Conservation (phyloP, 2,888 invertebrate species). For the Zelleria hepariella region DNA sequence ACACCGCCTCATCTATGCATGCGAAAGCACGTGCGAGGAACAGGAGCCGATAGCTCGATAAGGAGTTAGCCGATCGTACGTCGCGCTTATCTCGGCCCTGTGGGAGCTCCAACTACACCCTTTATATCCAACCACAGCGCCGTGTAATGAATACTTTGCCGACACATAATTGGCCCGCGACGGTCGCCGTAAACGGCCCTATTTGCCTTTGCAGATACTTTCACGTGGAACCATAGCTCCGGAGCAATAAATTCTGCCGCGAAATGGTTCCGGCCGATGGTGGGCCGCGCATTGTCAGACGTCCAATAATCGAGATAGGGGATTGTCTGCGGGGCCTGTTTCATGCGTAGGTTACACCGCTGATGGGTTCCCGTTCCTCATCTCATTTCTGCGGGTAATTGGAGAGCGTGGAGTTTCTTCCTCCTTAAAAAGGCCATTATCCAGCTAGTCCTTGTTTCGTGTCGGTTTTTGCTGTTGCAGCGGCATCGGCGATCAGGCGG, state of each 20-base stretch:
- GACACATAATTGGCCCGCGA: slow-evolving; percentile 46
- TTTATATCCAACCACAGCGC: slow-evolving; percentile 38
- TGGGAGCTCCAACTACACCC: slow-evolving; percentile 37
- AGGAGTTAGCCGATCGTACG: slow-evolving; percentile 46
- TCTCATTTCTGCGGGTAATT: not conserved
- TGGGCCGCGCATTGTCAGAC: not conserved
- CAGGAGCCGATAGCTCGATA: slow-evolving; percentile 48
- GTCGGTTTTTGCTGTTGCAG: slow-evolving; percentile 2
- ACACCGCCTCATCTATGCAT: slow-evolving; percentile 38
- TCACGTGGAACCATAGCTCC: slow-evolving; percentile 14
- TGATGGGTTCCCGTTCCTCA: not conserved
- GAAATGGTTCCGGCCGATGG: slow-evolving; percentile 14
- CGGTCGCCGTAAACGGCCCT: slow-evolving; percentile 32
- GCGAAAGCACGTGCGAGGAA: slow-evolving; percentile 53
- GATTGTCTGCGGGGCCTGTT: not conserved
- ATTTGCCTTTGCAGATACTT: slow-evolving; percentile 28
- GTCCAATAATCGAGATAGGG: slow-evolving; percentile 3
- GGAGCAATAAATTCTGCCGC: slow-evolving; percentile 18
- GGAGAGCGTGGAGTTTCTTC: slow-evolving; percentile 2
- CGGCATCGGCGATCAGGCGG: not conserved
- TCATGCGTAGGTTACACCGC: not conserved
- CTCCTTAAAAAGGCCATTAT: slow-evolving; percentile 4
- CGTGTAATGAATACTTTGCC: slow-evolving; percentile 53
- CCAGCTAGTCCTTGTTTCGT: slow-evolving; percentile 5
- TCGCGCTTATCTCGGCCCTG: slow-evolving; percentile 45